A percentile compares a stretch with the other conserved stretches of the same genome.
Conservation (phyloP, 1,140 invertebrate genomes). For the Notospermus geniculatus region DNA sequence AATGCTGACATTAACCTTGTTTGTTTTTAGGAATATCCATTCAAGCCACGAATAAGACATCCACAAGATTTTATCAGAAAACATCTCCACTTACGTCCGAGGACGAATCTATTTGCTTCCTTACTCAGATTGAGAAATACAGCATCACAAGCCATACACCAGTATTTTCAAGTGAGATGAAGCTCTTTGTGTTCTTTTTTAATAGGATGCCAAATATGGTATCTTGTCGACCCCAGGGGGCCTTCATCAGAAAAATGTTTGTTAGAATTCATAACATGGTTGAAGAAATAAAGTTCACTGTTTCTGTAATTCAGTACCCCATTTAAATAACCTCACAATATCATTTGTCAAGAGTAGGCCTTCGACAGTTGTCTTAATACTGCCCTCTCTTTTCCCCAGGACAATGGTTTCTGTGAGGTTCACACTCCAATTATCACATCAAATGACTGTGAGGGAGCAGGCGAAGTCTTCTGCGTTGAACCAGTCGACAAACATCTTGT, state of each 20-base stretch:
- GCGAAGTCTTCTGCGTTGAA: slow-evolving; percentile 71
- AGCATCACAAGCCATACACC: slow-evolving; percentile 67
- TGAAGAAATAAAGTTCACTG: neutral
- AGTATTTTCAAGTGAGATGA: slow-evolving; percentile 59
- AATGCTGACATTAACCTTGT: slow-evolving; percentile 53
- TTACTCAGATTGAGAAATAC: slow-evolving; percentile 73
- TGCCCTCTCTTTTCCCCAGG: slow-evolving; percentile 63
- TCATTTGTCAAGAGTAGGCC: neutral
- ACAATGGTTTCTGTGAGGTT: slow-evolving; percentile 73
- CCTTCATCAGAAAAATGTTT: neutral
- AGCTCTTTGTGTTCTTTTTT: too few relatives aligned
- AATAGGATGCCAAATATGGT: neutral
- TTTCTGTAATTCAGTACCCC: neutral
- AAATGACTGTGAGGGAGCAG: slow-evolving; percentile 98
- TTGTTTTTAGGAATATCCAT: slow-evolving; percentile 71
- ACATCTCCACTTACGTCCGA: slow-evolving; percentile 75
- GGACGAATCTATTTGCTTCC: slow-evolving; percentile 71
- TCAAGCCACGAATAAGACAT: slow-evolving; percentile 71
- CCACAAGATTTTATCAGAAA: slow-evolving; percentile 74
- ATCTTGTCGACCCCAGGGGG: neutral
- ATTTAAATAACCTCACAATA: neutral
- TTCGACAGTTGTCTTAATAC: too few relatives aligned
- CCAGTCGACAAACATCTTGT: slow-evolving; percentile 9
- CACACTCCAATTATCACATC: slow-evolving; percentile 94
- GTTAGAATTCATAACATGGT: neutral